Base-by-base conservation (phyloP, 2,113 vertebrate genomes). In the Podarcis cretensis region DNA sequence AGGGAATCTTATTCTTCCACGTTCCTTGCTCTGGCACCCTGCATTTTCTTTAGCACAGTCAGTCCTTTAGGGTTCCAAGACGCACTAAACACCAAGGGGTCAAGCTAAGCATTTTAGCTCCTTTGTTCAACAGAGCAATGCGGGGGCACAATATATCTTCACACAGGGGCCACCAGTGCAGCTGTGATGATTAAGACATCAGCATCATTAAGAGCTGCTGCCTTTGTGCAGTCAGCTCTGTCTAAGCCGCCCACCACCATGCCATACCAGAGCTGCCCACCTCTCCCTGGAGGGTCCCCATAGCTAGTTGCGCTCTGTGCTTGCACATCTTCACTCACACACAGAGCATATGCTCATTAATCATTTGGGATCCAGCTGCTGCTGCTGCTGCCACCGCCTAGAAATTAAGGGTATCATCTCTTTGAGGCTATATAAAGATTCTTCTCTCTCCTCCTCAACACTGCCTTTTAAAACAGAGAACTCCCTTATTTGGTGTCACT, bases 171-270 rank as follows among this genome's bases (percentile, higher is more conserved):
- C 84, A 93, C 73, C 83, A 84, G 0, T 0, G 32, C 68, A 59
- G 40, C 40, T 87, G 23, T 20, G 81, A 66, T 32, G 1, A 95
- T 96, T 86, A 91, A 93, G 92, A 92, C 82, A 89, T 87, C 89
- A 89, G 88, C 43, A 48, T 59, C 80, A 79, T 4, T n/a, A 89
- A 23, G 35, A 94, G 85, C 71, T n/a, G 77, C 89, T 89, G 81
- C 81, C 59, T 71, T 85, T 66, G 87, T 65, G 75, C 87, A 65
- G 63, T 37, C 83, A 89, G 90, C 83, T 89, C 79, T 76, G 30
- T 79, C 1, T 1, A 90, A 87, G 85, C 12, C 0, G 27, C 79
- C 81, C 81, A 85, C 54, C 68, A 9, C 32, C 43, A 73, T 54
- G 79, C 83, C 0, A 0, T 71, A 8, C 0, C 0, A 0, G 78